These are phyloP conservation scores for Desmodus rotundus DNA, from an alignment of 2,113 vertebrate species.

Conservation along the genomic window DNA sequence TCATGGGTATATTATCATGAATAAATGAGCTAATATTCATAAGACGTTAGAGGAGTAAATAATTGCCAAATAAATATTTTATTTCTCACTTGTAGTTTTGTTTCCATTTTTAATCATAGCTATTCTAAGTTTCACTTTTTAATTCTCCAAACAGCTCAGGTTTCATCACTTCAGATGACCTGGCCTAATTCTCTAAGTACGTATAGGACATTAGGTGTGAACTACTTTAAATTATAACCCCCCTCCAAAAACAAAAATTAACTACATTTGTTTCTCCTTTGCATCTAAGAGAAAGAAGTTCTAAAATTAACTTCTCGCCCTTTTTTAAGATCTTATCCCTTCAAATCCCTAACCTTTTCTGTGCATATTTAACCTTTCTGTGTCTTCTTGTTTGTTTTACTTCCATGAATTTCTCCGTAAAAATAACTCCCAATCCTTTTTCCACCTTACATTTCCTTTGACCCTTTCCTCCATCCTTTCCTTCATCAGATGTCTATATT, in stretches of 20 bases:
- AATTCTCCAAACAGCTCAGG: neutral
- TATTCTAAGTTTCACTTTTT: neutral
- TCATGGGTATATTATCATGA: neutral
- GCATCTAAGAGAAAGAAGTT: slow-evolving; percentile 15
- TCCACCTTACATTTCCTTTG: neutral
- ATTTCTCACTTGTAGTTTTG: neutral
- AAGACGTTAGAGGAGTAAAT: neutral
- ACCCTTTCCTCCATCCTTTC: neutral
- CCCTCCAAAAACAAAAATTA: neutral
- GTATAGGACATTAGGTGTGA: neutral
- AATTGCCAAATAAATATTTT: neutral
- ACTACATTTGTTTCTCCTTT: neutral
- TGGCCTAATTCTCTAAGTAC: neutral
- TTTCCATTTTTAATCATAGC: neutral
- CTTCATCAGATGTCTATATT: neutral
- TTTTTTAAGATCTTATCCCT: neutral
- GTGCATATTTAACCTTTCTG: neutral
- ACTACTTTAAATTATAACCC: neutral
- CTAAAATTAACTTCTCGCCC: neutral
- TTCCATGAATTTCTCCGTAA: neutral
- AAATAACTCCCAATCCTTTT: neutral
- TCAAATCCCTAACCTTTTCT: slow-evolving; percentile 1
- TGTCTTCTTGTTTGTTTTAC: neutral
- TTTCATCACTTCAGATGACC: neutral
- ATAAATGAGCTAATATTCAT: neutral